Conservation (phyloP, 92 coral and sea anemone species). For the Porites evermanni region DNA sequence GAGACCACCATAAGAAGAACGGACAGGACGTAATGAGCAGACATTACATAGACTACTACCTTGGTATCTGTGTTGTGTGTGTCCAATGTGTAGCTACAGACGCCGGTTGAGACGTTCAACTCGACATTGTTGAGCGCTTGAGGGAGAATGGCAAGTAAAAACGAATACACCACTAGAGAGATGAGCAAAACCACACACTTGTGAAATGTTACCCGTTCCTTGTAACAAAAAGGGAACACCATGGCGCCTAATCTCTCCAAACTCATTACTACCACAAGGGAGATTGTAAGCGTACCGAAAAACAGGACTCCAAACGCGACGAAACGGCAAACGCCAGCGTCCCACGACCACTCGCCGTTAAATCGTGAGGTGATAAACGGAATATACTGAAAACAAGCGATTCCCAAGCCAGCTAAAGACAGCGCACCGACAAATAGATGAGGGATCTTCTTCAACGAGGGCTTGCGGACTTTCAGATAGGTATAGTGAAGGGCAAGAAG, state of each 20-base stretch:
- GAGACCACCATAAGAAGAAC: slow-evolving; percentile 74
- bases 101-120: slow-evolving; percentile 83
- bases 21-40: slow-evolving; percentile 72
- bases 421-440: slow-evolving; percentile 91
- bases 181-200: slow-evolving; percentile 66
- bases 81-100: slow-evolving; percentile 77
- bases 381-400: slow-evolving; percentile 80
- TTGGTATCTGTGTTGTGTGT: slow-evolving; percentile 78
- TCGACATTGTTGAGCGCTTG: slow-evolving; percentile 64
- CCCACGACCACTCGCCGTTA: slow-evolving; percentile 78
- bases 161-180: slow-evolving; percentile 65
- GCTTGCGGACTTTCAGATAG: slow-evolving; percentile 82
- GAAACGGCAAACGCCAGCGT: slow-evolving; percentile 73
- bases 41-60: slow-evolving; percentile 72
- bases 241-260: slow-evolving; percentile 84
- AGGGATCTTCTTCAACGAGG: slow-evolving; percentile 89
- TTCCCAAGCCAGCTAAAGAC: slow-evolving; percentile 82
- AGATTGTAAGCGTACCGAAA: slow-evolving; percentile 85
- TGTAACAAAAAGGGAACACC: slow-evolving; percentile 87
- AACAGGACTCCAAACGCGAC: slow-evolving; percentile 82
- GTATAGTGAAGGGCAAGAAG: slow-evolving; percentile 84
- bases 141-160: slow-evolving; percentile 68
- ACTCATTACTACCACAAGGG: slow-evolving; percentile 87
- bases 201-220: slow-evolving; percentile 80
- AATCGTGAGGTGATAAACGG: slow-evolving; percentile 87